Conservation (phyloP, 2,113 vertebrate genomes). For the Ictalurus punctatus region DNA sequence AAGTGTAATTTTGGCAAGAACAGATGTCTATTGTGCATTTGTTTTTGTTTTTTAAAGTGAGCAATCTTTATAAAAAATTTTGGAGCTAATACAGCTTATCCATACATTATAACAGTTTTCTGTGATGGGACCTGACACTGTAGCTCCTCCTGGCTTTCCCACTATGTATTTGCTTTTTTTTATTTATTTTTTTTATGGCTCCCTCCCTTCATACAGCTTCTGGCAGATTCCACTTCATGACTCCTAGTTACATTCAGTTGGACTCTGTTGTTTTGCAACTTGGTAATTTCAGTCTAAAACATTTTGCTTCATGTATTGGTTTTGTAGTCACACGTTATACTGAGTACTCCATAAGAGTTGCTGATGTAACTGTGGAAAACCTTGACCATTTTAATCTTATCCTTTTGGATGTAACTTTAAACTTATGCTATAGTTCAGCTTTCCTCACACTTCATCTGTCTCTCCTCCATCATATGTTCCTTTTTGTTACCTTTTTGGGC, state of each 20-base stretch:
- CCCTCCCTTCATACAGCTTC: slow-evolving; percentile 50
- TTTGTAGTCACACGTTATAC: not conserved
- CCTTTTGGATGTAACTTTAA: not conserved
- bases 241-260: slow-evolving; percentile 2
- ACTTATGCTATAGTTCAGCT: slow-evolving; percentile 6
- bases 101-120: slow-evolving; percentile 1
- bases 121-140: slow-evolving; percentile 11
- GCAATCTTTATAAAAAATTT: not conserved
- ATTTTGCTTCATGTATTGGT: not conserved
- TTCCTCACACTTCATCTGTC: slow-evolving; percentile 34
- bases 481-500: not conserved
- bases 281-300: not conserved
- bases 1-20: not conserved
- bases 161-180: not conserved
- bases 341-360: not conserved
- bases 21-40: not conserved
- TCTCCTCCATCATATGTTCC: slow-evolving; percentile 5
- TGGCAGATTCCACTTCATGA: slow-evolving; percentile 41
- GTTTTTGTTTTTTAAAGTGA: not conserved
- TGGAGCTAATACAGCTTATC: not conserved
- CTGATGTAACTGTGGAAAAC: slow-evolving; percentile 1
- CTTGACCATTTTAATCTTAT: not conserved
- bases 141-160: slow-evolving; percentile 4
- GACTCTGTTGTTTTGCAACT: not conserved
- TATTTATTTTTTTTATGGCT: slow-evolving; percentile 3